phyloP scores from a whole-genome alignment of 2,888 invertebrate genomes.

The Chymomyza procnemis region DNA sequence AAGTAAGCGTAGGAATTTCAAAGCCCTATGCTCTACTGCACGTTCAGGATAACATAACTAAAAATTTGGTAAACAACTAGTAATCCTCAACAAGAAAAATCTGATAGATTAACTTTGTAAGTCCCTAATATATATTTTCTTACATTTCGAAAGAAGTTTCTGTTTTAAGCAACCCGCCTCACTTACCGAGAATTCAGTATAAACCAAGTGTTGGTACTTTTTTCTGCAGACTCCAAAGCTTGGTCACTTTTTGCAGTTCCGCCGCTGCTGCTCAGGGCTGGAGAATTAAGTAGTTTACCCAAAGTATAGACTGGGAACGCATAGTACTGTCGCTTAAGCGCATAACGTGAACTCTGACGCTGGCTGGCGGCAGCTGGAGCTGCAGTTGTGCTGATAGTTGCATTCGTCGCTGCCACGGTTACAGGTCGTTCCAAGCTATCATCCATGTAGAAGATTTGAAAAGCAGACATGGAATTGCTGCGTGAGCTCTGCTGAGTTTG shows the following conservation, averaged over 20 bases:
- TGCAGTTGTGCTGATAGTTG: background rate
- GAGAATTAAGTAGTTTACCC: conserved; percentile 56
- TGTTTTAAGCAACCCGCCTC: background rate
- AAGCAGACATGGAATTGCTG: conserved; percentile 17
- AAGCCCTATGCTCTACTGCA: no score
- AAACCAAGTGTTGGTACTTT: conserved; percentile 61
- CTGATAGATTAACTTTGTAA: no score
- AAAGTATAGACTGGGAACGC: conserved; percentile 71
- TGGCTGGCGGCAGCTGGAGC: conserved; percentile 8
- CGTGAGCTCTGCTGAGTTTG: conserved; percentile 19
- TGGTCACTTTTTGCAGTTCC: conserved; percentile 3
- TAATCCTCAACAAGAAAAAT: no score
- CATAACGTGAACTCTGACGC: conserved; percentile 61
- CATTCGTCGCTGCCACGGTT: background rate
- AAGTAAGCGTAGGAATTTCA: no score
- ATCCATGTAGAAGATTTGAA: conserved; percentile 66
- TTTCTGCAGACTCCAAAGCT: background rate
- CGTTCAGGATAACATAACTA: no score
- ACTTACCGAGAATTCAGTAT: conserved; percentile 71
- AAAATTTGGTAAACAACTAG: no score
- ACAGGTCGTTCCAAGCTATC: conserved; percentile 63
- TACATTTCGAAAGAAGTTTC: no score
- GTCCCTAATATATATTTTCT: no score
- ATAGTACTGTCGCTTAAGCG: conserved; percentile 55
- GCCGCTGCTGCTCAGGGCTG: conserved; percentile 5